A percentile compares a stretch with the other conserved stretches of the same genome.
Conservation (phyloP, 2,113 vertebrate species). For the Equus quagga region DNA sequence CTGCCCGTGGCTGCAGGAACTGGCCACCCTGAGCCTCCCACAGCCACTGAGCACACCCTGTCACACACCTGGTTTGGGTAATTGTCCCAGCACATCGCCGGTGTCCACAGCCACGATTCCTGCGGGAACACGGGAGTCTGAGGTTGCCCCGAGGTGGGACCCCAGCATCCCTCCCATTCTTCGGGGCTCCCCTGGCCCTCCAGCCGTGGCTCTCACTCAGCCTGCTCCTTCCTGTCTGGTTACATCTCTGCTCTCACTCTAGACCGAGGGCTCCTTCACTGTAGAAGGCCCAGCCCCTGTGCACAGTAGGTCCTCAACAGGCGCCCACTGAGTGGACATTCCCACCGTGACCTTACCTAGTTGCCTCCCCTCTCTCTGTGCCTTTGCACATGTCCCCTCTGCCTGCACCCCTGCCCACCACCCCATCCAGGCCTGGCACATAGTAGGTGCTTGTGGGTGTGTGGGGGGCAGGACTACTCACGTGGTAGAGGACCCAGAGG, state of each 20-base stretch:
- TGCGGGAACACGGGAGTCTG: slow-evolving; percentile 71
- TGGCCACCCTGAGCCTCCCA: background rate
- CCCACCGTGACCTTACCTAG: accelerated
- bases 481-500: slow-evolving; percentile 89
- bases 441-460: background rate
- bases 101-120: slow-evolving; percentile 96
- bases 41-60: background rate
- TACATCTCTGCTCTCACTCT: background rate
- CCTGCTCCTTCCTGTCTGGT: background rate
- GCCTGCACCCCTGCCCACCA: background rate
- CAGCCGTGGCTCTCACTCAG: background rate
- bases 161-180: background rate
- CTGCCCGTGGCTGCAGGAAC: background rate
- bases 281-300: background rate
- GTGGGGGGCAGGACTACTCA: slow-evolving; percentile 86
- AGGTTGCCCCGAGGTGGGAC: background rate
- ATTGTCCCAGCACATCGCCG: slow-evolving; percentile 91
- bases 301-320: background rate
- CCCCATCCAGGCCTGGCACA: accelerated
- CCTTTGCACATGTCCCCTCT: background rate
- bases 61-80: slow-evolving; percentile 94
- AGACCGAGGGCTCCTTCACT: background rate
- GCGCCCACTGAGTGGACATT: background rate
- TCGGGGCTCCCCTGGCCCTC: background rate
- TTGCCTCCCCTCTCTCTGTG: background rate